Evolutionary conservation across 2,797 vertebrate species (phyloP), one percentile per base, ranked within the genome.

Genomic region (Danio choprae): DNA sequence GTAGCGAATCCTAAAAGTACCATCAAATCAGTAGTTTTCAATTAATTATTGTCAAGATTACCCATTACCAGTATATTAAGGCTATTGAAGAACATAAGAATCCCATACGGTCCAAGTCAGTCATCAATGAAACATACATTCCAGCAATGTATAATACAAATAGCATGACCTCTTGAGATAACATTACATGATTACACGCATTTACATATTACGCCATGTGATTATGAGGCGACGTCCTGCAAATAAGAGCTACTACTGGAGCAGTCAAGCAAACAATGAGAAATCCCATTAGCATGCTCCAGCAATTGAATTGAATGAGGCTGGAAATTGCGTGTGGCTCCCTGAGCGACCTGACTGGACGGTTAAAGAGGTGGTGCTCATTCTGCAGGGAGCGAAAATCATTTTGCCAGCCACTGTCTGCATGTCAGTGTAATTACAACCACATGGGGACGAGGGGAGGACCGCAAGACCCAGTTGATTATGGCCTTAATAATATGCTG

Each of bases 231-330:
- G 79, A 83, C 83, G 79, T 82, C 81, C 81, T 84, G 80, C 81
- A 64, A 85, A 86, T 59, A 81, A 60, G 71, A 22, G 75, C 51
- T 76, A 63, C 68, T 44, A 22, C 77, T 20, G 20, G 86, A 87
- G 89, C 89, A 90, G 85, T 88, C 87, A 87, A 81, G 87, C 88
- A 90, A 89, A 93, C 90, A 90, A 89, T 89, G 87, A 88, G 89
- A 90, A 91, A 88, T 89, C 84, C 86, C 79, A 84, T 87, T 84
- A 87, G 88, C 86, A 84, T 81, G 84, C 85, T 86, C 79, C 50
- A 82, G 89, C 88, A 87, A 88, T 89, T 85, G 86, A 90, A 90
- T 86, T 82, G 81, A 83, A 84, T 53, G 74, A 55, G 40, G 85
- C 87, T 85, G 84, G 84, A 89, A 92, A 91, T 90, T 87, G 89